Evolutionary conservation across 2,888 invertebrate species (phyloP), one percentile per base, ranked within the genome.

Genomic region (Phaonia tiefii): DNA sequence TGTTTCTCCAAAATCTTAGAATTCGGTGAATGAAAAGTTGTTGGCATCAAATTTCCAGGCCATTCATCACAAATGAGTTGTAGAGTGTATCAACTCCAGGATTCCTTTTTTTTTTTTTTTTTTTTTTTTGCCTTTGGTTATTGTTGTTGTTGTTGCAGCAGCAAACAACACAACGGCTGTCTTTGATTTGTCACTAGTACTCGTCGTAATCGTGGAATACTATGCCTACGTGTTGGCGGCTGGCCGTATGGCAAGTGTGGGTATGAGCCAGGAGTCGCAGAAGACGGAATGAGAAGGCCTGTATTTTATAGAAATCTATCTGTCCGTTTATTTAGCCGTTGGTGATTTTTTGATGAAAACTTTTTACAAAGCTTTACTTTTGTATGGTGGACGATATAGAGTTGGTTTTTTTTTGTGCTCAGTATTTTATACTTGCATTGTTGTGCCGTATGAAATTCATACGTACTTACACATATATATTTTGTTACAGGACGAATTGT

Each of bases 161-260:
- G 5, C 26, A 58, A 15, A 26, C 25, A 26, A 39, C 39, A 8
- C 37, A 13, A 46, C 49, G 70, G 44, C 56, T 84, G 85, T 86
- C 89, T 88, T 88, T 88, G 88, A 88, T 87, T 88, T 88, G 89
- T 88, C 88, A 87, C 86, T 75, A 73, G 67, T 71, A n/a, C n/a
- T n/a, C n/a, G 31, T 31, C 8, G 31, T 31, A n/a, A n/a, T n/a
- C n/a, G 44, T 54, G 39, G 65, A 56, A 31, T 31, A 31, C 31
- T 10, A 49, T 49, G 58, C 25, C 17, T 44, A n/a, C 13, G 10
- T 31, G 63, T 60, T 44, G 15, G 31, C 31, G 31, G 37, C 10
- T 37, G 37, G 2, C 58, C 15, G 11, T 56, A n/a, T 8, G 37
- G 2, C 20, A 11, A 22, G 60, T 60, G n/a, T 26, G 22, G n/a